Evolutionary conservation across 1,140 invertebrate species (phyloP).

Genomic region (Drosophila insularis): DNA sequence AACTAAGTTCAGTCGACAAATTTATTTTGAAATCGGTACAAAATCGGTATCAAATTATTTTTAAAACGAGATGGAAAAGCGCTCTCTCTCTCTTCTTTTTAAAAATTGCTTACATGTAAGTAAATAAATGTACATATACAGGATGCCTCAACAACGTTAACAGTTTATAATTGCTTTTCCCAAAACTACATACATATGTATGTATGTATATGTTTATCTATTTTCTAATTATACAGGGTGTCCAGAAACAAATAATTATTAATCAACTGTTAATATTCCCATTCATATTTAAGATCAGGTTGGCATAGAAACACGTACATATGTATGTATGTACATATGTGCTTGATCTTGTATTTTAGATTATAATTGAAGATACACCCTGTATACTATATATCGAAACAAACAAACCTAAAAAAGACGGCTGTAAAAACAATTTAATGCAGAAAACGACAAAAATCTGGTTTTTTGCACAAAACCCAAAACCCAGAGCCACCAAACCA

Average conservation of each 20-base stretch:
- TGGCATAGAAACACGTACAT: not conserved
- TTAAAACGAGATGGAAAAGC: no score
- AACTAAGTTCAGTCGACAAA: no score
- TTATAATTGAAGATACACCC: slow-evolving; percentile 27
- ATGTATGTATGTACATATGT: not conserved
- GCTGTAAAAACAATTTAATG: slow-evolving; percentile 81
- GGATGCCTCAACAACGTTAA: no score
- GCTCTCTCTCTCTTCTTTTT: no score
- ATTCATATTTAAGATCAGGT: no score
- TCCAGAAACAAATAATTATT: not conserved
- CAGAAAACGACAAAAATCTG: slow-evolving; percentile 80
- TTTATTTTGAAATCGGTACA: no score
- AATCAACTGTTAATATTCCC: not conserved
- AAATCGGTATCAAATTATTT: no score
- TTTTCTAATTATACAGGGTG: not conserved
- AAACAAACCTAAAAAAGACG: slow-evolving; percentile 51
- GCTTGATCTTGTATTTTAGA: not conserved
- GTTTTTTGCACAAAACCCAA: slow-evolving; percentile 76
- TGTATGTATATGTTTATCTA: not conserved
- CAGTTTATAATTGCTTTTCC: no score
- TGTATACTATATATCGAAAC: slow-evolving; percentile 34
- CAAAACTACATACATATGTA: not conserved
- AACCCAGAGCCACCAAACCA: slow-evolving; percentile 49
- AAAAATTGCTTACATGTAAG: no score
- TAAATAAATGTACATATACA: no score